Conservation (phyloP, 2,113 vertebrate species). For the Vidua chalybeata region DNA sequence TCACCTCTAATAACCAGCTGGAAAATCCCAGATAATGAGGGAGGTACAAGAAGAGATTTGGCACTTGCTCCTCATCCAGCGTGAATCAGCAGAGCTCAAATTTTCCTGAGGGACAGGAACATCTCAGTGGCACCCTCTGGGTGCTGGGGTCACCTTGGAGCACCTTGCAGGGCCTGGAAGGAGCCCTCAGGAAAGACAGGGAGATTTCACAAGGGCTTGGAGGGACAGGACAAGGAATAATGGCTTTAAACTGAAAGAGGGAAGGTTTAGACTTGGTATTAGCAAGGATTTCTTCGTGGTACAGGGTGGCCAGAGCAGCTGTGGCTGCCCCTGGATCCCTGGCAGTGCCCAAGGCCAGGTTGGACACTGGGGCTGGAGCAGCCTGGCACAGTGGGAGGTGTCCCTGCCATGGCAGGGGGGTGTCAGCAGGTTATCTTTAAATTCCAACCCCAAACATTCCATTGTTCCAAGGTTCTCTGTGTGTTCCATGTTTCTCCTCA, state of each 20-base stretch:
- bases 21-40: not conserved
- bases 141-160: not conserved
- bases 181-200: too few species aligned
- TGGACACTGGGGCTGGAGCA: not conserved
- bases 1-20: not conserved
- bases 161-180: not conserved
- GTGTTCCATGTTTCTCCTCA: not conserved
- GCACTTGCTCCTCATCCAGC: not conserved
- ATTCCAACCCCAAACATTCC: not conserved
- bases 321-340: not conserved
- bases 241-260: not conserved
- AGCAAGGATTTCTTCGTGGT: not conserved
- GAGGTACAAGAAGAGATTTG: not conserved
- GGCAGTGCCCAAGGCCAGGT: not conserved
- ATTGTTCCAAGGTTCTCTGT: fast-evolving
- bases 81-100: not conserved
- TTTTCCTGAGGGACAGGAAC: not conserved
- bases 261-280: not conserved
- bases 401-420: not conserved
- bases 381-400: not conserved
- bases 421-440: fast-evolving
- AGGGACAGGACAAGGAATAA: too few species aligned
- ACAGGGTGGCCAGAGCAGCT: not conserved
- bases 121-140: not conserved
- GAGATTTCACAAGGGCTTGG: too few species aligned